A percentile compares a stretch with the other conserved stretches of the same genome.
These are phyloP conservation scores for Helostoma temminkii DNA, from an alignment of 2,797 vertebrate species.

Conservation along the genomic window DNA sequence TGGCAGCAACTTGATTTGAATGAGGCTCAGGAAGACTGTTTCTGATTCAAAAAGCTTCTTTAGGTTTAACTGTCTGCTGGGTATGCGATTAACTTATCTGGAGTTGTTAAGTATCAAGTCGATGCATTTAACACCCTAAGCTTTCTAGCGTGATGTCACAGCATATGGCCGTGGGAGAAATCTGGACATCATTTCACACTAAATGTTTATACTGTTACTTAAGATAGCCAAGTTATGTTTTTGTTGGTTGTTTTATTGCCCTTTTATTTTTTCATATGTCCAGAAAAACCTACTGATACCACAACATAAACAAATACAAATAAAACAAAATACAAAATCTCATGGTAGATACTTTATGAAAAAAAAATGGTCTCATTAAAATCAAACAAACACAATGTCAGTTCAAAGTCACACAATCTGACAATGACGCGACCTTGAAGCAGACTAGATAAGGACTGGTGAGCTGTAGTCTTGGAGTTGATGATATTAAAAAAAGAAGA, in stretches of 20 bases:
- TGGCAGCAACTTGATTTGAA: background rate
- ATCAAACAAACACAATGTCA: background rate
- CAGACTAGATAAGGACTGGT: background rate
- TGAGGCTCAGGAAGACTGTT: background rate
- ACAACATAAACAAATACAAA: too few species aligned
- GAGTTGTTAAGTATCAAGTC: too few species aligned
- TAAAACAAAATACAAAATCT: background rate
- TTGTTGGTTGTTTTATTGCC: background rate
- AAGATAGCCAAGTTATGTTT: too few species aligned
- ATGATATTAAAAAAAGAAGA: constrained; percentile 15
- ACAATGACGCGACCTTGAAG: background rate
- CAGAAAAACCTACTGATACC: too few species aligned
- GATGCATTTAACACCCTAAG: background rate
- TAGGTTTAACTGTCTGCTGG: too few species aligned
- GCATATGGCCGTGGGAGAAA: too few species aligned
- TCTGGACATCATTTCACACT: background rate
- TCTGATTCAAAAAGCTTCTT: too few species aligned
- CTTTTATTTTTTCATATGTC: background rate
- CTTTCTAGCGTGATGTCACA: constrained; percentile 5
- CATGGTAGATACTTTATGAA: background rate
- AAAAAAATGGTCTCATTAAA: background rate
- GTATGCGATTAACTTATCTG: too few species aligned
- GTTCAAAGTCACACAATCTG: background rate
- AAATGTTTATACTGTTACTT: too few species aligned
- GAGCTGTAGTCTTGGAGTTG: constrained; percentile 20